These are phyloP conservation scores for Eulemur rufifrons DNA, from an alignment of 2,113 vertebrate genomes.

Conservation along the genomic window DNA sequence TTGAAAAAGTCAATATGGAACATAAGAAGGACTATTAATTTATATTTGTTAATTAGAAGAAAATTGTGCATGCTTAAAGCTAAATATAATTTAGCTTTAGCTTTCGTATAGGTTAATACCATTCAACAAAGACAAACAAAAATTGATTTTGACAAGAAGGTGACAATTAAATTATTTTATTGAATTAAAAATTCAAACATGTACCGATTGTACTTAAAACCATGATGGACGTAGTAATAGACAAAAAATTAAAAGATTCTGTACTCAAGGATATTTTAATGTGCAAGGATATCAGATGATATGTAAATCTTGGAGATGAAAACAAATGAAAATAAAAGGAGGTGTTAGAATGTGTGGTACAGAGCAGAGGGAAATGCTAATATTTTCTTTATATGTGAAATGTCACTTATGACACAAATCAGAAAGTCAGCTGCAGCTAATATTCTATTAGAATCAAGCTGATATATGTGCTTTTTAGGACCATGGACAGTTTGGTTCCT, in stretches of 20 bases:
- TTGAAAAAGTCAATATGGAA: background rate
- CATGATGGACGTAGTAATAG: background rate
- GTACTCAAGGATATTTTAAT: conserved; percentile 19
- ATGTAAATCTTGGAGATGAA: background rate
- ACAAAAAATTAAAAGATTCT: background rate
- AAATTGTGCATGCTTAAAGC: background rate
- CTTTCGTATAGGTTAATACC: background rate
- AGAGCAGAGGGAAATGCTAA: background rate
- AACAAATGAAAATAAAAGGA: conserved; percentile 49
- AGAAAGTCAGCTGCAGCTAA: background rate
- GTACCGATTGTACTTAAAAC: background rate
- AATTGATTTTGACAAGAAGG: background rate
- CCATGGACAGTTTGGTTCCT: background rate
- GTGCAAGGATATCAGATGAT: background rate
- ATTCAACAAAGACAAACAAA: background rate
- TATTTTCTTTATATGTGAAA: background rate
- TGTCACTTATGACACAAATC: background rate
- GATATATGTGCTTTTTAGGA: conserved; percentile 42
- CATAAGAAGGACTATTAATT: background rate
- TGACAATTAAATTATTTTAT: background rate
- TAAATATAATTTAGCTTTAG: background rate
- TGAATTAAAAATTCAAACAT: background rate
- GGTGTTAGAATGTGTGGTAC: background rate
- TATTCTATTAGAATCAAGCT: conserved; percentile 39
- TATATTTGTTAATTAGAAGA: background rate